Conservation (phyloP, 2,888 invertebrate species). For the Pollenia labialis region DNA sequence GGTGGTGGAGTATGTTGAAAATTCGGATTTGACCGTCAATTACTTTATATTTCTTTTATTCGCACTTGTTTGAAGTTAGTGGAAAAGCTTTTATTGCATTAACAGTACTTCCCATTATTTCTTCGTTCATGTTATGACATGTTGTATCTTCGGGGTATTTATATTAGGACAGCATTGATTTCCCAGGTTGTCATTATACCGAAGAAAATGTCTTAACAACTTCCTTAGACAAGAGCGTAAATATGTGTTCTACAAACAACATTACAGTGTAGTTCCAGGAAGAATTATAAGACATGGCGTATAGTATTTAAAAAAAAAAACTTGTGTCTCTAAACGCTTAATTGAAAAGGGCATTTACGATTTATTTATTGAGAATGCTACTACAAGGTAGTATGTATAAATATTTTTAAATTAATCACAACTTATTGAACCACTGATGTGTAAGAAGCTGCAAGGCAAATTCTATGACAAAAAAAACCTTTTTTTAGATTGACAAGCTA, state of each 20-base stretch:
- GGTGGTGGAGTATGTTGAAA: no score
- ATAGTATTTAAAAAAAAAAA: no score
- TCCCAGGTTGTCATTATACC: slow-evolving; percentile 76
- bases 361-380: not conserved
- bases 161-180: slow-evolving; percentile 76
- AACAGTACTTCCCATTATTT: slow-evolving; percentile 10
- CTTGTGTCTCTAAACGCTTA: not conserved
- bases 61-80: not conserved
- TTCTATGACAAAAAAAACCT: no score
- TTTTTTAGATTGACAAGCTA: no score
- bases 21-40: no score
- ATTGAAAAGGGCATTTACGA: slow-evolving; percentile 1
- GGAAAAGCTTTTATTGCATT: slow-evolving; percentile 10
- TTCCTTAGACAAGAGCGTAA: not conserved
- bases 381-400: no score
- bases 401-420: no score
- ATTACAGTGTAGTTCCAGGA: not conserved
- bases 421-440: no score
- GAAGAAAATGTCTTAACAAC: slow-evolving; percentile 62
- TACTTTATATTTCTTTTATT: not conserved
- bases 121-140: slow-evolving; percentile 66
- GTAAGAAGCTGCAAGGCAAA: no score
- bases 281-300: no score
- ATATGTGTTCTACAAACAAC: not conserved
- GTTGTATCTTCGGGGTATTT: slow-evolving; percentile 74